Base-by-base conservation (phyloP, 2,113 vertebrate genomes). In the Motacilla alba region DNA sequence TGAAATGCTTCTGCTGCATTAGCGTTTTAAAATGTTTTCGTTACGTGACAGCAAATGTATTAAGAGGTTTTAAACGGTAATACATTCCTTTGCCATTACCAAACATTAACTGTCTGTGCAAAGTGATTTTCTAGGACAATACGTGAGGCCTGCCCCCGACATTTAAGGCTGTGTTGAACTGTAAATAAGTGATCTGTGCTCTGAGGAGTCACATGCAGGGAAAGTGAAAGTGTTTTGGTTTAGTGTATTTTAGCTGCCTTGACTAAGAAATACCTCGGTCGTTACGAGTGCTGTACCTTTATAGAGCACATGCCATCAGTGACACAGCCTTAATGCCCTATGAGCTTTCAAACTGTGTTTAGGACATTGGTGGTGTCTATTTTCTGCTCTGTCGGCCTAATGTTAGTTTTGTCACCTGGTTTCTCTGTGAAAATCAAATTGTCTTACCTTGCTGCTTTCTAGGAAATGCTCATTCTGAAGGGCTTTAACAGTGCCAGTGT, bases 391-490 rank as follows among this genome's bases (percentile, higher is more conserved):
- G 64, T 47, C 1, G 0, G 87, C 30, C 47, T 39, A 20, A 24
- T 44, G 44, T 73, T 69, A 43, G 35, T 41, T 87, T 74, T 67
- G 27, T 41, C 30, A 30, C 39, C 39, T 50, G 17, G 23, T 82
- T 86, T 20, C 47, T 92, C 27, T 44, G 49, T 39, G 59, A 80
- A 91, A 95, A 69, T 75, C 39, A 43, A 66, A 84, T 80, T 64
- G 59, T 80, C 44, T 92, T 94, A 96, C 96, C 94, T 89, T 83
- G 56, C 60, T 96, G 92, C 95, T 97, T 77, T 97, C 96, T 94
- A 97, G 97, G 97, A 96, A 97, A 93, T 89, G 91, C 81, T 95
- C 16, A 4, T 96, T 95, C 64, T 85, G 80, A 69, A 72, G 73
- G 62, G 27, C 52, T 78, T 87, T 64, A 28, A 26, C 75, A 75